Percentiles rank a stretch among this genome's conserved stretches.
phyloP scores from a whole-genome alignment of 53 echinoderm and acorn worm species.

The Paelopatides confundens region DNA sequence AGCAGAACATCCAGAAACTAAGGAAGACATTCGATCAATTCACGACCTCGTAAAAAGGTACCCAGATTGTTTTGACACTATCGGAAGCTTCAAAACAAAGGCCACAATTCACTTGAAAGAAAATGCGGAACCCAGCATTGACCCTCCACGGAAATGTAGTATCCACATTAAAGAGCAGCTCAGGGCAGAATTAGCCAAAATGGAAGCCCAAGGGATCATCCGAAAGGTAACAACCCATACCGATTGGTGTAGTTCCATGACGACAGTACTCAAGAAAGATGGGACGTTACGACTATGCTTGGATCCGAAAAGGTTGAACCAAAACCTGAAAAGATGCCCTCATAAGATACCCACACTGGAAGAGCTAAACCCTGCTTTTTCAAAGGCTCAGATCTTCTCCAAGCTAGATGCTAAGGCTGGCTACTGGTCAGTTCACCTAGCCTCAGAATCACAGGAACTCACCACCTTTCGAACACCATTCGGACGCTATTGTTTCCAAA shows the following conservation, averaged over 20 bases:
- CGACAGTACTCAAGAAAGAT: constrained; percentile 59
- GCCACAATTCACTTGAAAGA: not conserved
- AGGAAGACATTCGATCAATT: not conserved
- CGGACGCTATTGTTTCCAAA: constrained; percentile 68
- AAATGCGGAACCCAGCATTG: constrained; percentile 11
- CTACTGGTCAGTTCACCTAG: constrained; percentile 77
- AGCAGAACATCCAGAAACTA: not conserved
- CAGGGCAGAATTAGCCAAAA: constrained; percentile 54
- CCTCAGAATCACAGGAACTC: constrained; percentile 49
- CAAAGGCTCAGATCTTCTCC: constrained; percentile 60
- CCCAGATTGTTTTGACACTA: not conserved
- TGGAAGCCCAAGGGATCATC: constrained; percentile 59
- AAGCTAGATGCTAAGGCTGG: constrained; percentile 73
- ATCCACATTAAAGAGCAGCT: constrained; percentile 59
- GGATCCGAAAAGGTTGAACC: too few species aligned
- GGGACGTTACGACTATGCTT: too few species aligned
- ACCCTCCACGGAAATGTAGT: constrained; percentile 51
- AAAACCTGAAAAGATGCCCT: constrained; percentile 66
- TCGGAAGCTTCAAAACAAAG: not conserved
- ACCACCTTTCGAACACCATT: constrained; percentile 79
- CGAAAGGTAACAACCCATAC: constrained; percentile 44
- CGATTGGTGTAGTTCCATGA: constrained; percentile 72
- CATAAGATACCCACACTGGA: constrained; percentile 72
- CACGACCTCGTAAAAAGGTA: not conserved
- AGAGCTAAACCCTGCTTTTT: constrained; percentile 63